phyloP scores from a whole-genome alignment of 2,113 vertebrate genomes.

The Chitala chitala region DNA sequence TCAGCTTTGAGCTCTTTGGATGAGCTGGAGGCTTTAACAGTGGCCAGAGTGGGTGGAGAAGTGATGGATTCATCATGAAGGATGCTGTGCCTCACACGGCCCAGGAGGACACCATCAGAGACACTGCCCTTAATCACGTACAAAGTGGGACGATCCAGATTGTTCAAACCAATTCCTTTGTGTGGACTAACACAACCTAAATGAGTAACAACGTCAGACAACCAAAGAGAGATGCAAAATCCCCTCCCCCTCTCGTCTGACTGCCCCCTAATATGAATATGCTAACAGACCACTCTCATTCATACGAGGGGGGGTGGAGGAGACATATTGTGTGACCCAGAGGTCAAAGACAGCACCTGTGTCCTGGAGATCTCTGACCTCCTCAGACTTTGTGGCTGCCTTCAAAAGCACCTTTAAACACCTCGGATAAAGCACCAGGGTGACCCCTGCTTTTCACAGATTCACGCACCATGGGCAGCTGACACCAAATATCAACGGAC shows the following conservation, averaged over 20 bases:
- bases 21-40: too few species aligned
- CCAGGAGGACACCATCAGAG: background rate
- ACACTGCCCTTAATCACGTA: background rate
- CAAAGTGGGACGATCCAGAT: too few species aligned
- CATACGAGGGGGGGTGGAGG: too few species aligned
- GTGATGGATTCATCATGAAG: background rate
- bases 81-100: background rate
- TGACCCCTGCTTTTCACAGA: background rate
- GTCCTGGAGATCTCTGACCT: conserved; percentile 8
- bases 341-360: background rate
- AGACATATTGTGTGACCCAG: background rate
- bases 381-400: background rate
- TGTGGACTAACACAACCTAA: too few species aligned
- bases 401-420: background rate
- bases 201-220: background rate
- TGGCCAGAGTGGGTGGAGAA: background rate
- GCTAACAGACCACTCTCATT: background rate
- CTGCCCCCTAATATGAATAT: background rate
- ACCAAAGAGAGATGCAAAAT: background rate
- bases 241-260: background rate
- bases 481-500: too few species aligned
- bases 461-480: too few species aligned
- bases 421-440: background rate
- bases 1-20: conserved; percentile 48
- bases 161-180: too few species aligned